Percentiles rank a stretch among this genome's conserved stretches.
Evolutionary conservation across 2,113 vertebrate species (phyloP).

Genomic region (Macroglossus sobrinus): DNA sequence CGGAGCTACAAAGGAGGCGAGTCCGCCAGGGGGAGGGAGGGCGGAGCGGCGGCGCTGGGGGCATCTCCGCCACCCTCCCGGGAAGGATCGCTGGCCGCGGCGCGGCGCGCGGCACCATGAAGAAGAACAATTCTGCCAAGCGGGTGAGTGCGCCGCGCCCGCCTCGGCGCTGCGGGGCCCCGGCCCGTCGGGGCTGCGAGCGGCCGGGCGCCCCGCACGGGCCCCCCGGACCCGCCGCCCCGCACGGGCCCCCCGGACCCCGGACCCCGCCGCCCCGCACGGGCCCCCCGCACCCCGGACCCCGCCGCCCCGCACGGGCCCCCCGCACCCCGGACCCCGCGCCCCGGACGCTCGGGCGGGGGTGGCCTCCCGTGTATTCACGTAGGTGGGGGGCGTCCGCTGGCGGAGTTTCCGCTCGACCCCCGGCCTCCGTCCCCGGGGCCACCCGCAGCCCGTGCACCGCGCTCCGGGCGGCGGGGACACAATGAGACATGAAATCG

Average conservation of each 20-base stretch:
- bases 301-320: not conserved
- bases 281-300: not conserved
- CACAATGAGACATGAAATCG: conserved; percentile 50
- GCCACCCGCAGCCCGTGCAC: not conserved
- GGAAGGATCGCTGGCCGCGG: conserved; percentile 4
- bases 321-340: no score
- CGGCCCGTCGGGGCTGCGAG: not conserved
- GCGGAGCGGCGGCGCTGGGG: conserved; percentile 42
- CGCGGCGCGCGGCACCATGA: conserved; percentile 84
- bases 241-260: not conserved
- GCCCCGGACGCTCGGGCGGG: no score
- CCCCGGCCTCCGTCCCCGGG: not conserved
- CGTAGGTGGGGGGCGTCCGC: conserved; percentile 4
- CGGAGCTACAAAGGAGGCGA: conserved; percentile 70
- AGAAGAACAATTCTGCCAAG: conserved; percentile 88
- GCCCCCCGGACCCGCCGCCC: not conserved
- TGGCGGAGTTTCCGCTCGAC: not conserved
- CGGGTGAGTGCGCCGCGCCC: conserved; percentile 82
- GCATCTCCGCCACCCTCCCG: conserved; percentile 49
- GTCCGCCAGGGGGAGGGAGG: conserved; percentile 19
- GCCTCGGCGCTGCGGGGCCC: not conserved
- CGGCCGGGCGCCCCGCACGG: not conserved
- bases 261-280: not conserved
- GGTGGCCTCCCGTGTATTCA: not conserved
- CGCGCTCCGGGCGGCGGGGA: not conserved